Evolutionary conservation across 37 sponge, comb jelly and placozoan genomes (phyloP), one percentile per base, ranked within the genome.

Genomic region (Tethya wilhelma): DNA sequence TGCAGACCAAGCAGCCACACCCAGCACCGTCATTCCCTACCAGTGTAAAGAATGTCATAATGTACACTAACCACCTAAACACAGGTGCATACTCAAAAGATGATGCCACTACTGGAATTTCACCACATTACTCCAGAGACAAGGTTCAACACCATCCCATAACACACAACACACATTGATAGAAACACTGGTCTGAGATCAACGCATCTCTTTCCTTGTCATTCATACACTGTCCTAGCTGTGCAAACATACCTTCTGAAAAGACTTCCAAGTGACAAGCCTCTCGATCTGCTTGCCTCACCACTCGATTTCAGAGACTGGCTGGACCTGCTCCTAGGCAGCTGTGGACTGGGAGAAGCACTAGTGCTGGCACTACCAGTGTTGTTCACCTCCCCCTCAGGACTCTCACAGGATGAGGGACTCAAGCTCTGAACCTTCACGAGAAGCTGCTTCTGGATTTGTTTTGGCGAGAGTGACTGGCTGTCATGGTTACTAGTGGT

Each of bases 371-470:
- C 46, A 28, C 1, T 33, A 26, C 46, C 7, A 44, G 45, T 44
- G 53, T 49, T 2, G 45, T 44, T 2, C 25, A 17, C 72, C 25
- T 43, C 49, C 53, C 32, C 53, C 2, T 36, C 7, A 37, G 19
- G 9, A 60, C 66, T 29, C 19, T 64, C 66, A 29, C n/a, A n/a
- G n/a, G n/a, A n/a, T n/a, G n/a, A n/a, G n/a, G 63, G 60, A 43
- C 31, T 62, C 29, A 76, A 1, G 45, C 26, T 38, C 8, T 57
- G 7, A 0, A 76, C 63, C 62, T 39, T 60, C 30, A 63, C 45
- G 31, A 76, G 37, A 28, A 76, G 77, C 6, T 76, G 22, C 64
- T 76, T 62, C 63, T 67, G 79, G 55, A 78, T 46, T 7, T 65
- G 67, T n/a, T 66, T 53, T 1, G 79, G 79, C 7, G 66, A 49